Base-by-base conservation (phyloP, 1,140 invertebrate species). In the Bombus huntii region DNA sequence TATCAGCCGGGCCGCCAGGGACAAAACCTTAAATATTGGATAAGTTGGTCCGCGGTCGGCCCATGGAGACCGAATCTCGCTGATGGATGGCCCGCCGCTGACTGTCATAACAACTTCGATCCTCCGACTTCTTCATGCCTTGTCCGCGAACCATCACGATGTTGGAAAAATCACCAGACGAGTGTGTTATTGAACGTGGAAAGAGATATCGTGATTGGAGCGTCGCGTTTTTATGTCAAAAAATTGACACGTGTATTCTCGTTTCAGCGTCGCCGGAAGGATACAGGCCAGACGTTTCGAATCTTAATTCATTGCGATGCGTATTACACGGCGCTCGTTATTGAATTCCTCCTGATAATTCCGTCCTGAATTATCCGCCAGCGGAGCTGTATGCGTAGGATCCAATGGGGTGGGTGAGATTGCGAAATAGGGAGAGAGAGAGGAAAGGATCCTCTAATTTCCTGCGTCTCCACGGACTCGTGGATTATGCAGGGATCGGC, bases 1-100 rank as follows among this genome's bases (percentile, higher is more conserved):
- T 95, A 95, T 95, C 94, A 94, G 92, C 73, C 82, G n/a, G 87
- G 89, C 90, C 94, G 92, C 94, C 87, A 95, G 94, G 95, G 95
- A 95, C 94, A 95, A 95, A 95, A 95, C 93, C 94, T 95, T 95
- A 95, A 95, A 95, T 95, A 95, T 95, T 95, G 93, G 93, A 95
- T 95, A 95, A 95, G 94, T 95, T 94, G 90, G 93, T 94, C 90
- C 92, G 81, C 85, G 92, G 86, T 92, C 91, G 88, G 92, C 90
- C 94, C 93, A 79, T 83, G 90, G 94, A 93, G 94, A 95, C 94
- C 91, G 89, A 95, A 95, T 95, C 94, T 94, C 92, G 83, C 88
- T 95, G 95, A 95, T 95, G 93, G 94, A 95, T 95, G 81, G 92
- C 90, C 81, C 81, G 85, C 92, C 90, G 92, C 95, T 95, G 95